Conservation (phyloP, 2,113 vertebrate genomes). For the Cebidichthys violaceus region DNA sequence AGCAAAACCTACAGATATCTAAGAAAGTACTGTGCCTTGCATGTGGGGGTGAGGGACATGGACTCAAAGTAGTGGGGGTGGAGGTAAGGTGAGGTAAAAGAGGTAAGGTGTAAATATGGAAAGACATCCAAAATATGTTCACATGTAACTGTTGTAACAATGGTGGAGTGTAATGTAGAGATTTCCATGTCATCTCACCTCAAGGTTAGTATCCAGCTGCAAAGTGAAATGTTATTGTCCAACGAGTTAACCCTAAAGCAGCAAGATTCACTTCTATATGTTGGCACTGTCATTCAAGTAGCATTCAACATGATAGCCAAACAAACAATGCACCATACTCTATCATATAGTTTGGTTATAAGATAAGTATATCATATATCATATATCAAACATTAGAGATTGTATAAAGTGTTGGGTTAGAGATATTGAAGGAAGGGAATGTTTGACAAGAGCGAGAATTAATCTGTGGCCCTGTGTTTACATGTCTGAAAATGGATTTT, state of each 20-base stretch:
- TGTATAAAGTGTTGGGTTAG: not conserved
- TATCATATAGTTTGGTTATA: not conserved
- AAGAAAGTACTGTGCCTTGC: constrained; percentile 18
- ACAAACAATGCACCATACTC: not conserved
- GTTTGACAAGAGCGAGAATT: not conserved
- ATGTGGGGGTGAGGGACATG: constrained; percentile 7
- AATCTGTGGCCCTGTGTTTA: not conserved
- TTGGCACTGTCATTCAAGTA: not conserved
- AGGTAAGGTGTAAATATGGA: not conserved
- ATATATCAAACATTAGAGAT: not conserved
- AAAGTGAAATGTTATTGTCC: not conserved
- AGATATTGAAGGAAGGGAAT: not conserved
- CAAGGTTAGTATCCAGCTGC: not conserved
- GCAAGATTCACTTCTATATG: not conserved
- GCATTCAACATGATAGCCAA: not conserved
- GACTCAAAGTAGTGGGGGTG: not conserved
- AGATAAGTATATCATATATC: too few relatives aligned
- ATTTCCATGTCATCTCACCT: constrained; percentile 6
- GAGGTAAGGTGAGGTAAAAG: constrained; percentile 20
- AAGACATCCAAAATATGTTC: constrained; percentile 7
- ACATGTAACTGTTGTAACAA: constrained; percentile 2
- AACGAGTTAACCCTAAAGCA: not conserved
- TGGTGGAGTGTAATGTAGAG: not conserved
- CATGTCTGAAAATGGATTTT: constrained; percentile 1
- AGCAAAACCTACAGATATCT: constrained; percentile 50